Conservation (phyloP, 2,888 invertebrate species). For the Hirtodrosophila duncani region DNA sequence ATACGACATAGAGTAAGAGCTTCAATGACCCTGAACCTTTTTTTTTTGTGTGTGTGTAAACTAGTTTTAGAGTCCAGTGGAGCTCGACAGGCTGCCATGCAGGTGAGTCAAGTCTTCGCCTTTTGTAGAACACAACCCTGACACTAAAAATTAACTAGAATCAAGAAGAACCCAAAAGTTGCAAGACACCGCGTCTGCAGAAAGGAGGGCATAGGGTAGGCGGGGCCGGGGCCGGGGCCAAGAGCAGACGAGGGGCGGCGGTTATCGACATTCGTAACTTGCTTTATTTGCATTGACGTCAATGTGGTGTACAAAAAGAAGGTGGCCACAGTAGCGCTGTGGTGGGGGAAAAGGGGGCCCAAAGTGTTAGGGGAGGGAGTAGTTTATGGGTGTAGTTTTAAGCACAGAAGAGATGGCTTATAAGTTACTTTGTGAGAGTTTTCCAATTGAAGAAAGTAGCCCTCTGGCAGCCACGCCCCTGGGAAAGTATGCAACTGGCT, state of each 20-base stretch:
- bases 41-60: slow-evolving; percentile 1
- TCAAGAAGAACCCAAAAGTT: not conserved
- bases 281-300: slow-evolving; percentile 69
- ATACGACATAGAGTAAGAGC: slow-evolving; percentile 10
- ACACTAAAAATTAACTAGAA: slow-evolving; percentile 53
- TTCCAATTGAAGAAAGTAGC: no score
- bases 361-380: slow-evolving; percentile 10
- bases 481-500: slow-evolving; percentile 5
- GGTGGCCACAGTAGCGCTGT: slow-evolving; percentile 18
- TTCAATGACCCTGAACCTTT: slow-evolving; percentile 27
- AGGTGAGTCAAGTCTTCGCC: slow-evolving; percentile 47
- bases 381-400: not conserved
- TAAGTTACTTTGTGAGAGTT: no score
- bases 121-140: slow-evolving; percentile 63
- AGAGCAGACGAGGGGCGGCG: not conserved
- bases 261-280: slow-evolving; percentile 31
- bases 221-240: no score
- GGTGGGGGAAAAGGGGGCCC: slow-evolving; percentile 1
- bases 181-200: slow-evolving; percentile 15
- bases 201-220: no score
- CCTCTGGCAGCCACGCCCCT: no score
- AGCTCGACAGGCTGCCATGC: slow-evolving; percentile 21
- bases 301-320: no score
- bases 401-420: not conserved
- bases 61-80: slow-evolving; percentile 2